phyloP scores from a whole-genome alignment of 2,797 vertebrate species.

The Galagoides demidoff region DNA sequence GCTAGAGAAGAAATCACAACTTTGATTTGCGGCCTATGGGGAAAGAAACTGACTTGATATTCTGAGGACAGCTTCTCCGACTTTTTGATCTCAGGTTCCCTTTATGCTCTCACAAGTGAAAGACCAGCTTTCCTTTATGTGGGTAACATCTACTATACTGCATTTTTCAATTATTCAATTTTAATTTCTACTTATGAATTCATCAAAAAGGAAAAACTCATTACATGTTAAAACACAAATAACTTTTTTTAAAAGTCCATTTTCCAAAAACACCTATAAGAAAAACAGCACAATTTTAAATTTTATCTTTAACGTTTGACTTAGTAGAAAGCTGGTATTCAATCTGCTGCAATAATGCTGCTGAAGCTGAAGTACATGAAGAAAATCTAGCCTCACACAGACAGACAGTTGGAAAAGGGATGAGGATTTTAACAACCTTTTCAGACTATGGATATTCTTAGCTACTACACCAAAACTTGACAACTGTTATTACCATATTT shows the following conservation, averaged over 20 bases:
- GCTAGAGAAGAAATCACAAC: neutral
- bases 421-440: neutral
- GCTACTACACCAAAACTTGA: neutral
- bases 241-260: conserved; percentile 18
- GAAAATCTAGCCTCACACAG: conserved; percentile 1
- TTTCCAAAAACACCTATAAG: neutral
- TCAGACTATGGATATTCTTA: conserved; percentile 1
- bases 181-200: conserved; percentile 52
- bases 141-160: neutral
- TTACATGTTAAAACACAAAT: conserved; percentile 35
- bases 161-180: conserved; percentile 32
- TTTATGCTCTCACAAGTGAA: neutral
- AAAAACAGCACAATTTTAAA: neutral
- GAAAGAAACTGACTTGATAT: neutral
- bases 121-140: neutral
- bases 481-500: neutral
- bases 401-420: neutral
- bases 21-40: neutral
- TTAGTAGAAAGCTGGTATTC: conserved; percentile 9
- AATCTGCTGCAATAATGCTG: neutral
- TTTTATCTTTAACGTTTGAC: neutral
- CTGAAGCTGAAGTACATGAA: neutral
- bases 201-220: conserved; percentile 13
- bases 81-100: neutral
- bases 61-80: neutral